phyloP scores from a whole-genome alignment of 2,113 vertebrate genomes.

The Psilopogon haemacephalus region DNA sequence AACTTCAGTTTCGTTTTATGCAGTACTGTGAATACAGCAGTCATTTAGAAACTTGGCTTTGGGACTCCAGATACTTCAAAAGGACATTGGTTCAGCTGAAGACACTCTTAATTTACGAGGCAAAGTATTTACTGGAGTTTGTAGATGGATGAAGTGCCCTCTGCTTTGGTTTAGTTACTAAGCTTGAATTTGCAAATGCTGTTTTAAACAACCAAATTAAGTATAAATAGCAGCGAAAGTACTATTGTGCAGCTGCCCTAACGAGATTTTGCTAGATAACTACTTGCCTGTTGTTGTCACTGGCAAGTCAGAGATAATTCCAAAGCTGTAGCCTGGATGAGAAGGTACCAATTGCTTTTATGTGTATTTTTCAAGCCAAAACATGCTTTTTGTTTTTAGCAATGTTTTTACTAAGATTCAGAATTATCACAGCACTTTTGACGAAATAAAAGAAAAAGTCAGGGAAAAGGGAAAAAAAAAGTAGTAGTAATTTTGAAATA shows the following conservation, averaged over 20 bases:
- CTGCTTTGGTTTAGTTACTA: not conserved
- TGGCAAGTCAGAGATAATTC: slow-evolving; percentile 5
- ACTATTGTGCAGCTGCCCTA: not conserved
- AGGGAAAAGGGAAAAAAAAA: not conserved
- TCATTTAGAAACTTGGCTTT: not conserved
- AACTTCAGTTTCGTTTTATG: not conserved
- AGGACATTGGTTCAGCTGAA: not conserved
- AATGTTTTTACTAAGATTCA: not conserved
- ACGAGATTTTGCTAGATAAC: slow-evolving; percentile 13
- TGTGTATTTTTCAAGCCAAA: slow-evolving; percentile 27
- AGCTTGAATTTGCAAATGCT: not conserved
- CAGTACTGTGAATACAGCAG: not conserved
- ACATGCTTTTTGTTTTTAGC: not conserved
- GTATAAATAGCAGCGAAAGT: not conserved
- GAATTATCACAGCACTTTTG: not conserved
- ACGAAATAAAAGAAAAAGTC: not conserved
- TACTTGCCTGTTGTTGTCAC: not conserved
- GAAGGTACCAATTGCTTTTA: slow-evolving; percentile 15
- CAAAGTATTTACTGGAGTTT: not conserved
- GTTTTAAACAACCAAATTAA: not conserved
- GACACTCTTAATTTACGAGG: not conserved
- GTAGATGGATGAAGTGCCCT: not conserved
- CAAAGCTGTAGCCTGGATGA: not conserved
- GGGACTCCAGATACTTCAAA: not conserved
- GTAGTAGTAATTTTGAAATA: not conserved